A percentile compares a stretch with the other conserved stretches of the same genome.
phyloP scores from a whole-genome alignment of 2,888 invertebrate species.

The Neoascia interrupta region DNA sequence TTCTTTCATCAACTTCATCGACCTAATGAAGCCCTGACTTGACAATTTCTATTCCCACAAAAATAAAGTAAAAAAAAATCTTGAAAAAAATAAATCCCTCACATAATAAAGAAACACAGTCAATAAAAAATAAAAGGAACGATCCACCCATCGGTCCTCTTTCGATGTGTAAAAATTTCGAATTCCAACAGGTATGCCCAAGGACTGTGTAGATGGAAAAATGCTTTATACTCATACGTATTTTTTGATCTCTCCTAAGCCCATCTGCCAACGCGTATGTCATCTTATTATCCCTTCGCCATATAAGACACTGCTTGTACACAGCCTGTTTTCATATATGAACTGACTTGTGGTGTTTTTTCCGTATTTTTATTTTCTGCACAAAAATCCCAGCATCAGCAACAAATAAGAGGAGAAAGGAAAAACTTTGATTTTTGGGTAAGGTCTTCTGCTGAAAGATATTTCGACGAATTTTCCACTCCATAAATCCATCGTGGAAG shows the following conservation, averaged over 20 bases:
- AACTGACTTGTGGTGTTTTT: neutral
- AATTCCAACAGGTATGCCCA: constrained; percentile 51
- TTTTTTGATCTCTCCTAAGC: constrained; percentile 56
- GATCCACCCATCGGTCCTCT: too few relatives aligned
- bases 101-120: constrained; percentile 27
- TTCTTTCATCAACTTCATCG: constrained; percentile 40
- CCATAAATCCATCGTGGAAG: constrained; percentile 35
- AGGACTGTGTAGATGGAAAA: constrained; percentile 2
- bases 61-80: neutral
- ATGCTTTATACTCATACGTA: constrained; percentile 39
- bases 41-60: neutral
- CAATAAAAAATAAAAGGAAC: too few relatives aligned
- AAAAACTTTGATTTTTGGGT: neutral
- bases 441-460: constrained; percentile 20
- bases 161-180: too few relatives aligned
- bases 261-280: constrained; percentile 47
- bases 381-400: constrained; percentile 36
- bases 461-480: constrained; percentile 47
- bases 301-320: constrained; percentile 10
- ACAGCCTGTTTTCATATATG: neutral
- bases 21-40: constrained; percentile 37
- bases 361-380: neutral
- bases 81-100: neutral
- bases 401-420: neutral
- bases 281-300: constrained; percentile 35